Conservation (phyloP, 2,888 invertebrate species). For the Hypena proboscidalis region DNA sequence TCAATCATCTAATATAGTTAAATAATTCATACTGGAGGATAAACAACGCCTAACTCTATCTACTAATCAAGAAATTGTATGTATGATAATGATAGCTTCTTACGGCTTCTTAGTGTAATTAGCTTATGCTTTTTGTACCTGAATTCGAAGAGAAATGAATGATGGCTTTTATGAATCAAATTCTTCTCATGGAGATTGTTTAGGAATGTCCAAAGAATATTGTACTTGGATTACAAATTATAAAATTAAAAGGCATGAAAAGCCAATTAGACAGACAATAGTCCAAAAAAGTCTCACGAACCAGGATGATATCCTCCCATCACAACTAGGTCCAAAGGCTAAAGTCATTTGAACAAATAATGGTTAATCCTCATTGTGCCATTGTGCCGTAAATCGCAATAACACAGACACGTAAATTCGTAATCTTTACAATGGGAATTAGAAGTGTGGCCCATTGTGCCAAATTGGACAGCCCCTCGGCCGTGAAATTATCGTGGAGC, state of each 20-base stretch:
- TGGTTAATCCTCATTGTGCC: conserved; percentile 75
- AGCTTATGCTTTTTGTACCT: too few species aligned
- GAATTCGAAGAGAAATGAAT: too few species aligned
- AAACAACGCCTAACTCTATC: too few species aligned
- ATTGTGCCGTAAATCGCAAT: conserved; percentile 72
- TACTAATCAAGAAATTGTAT: too few species aligned
- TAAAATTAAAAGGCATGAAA: conserved; percentile 12
- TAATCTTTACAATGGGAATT: conserved; percentile 75
- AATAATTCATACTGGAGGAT: too few species aligned
- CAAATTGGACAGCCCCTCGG: conserved; percentile 76
- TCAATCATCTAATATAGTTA: too few species aligned
- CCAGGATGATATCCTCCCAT: conserved; percentile 56
- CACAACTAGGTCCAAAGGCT: conserved; percentile 53
- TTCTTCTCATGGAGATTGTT: too few species aligned
- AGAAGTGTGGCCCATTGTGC: conserved; percentile 77
- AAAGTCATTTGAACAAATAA: conserved; percentile 80
- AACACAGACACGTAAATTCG: conserved; percentile 73
- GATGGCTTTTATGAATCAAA: too few species aligned
- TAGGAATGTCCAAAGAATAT: too few species aligned
- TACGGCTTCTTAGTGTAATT: too few species aligned
- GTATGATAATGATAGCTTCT: too few species aligned
- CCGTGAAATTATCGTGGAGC: conserved; percentile 70
- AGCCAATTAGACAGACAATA: conserved; percentile 33
- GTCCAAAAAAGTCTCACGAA: conserved; percentile 47
- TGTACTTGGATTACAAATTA: too few species aligned